Percentiles rank a stretch among this genome's conserved stretches.
These are phyloP conservation scores for Chloroclystis v-ata DNA, from an alignment of 2,888 invertebrate species.

Conservation along the genomic window DNA sequence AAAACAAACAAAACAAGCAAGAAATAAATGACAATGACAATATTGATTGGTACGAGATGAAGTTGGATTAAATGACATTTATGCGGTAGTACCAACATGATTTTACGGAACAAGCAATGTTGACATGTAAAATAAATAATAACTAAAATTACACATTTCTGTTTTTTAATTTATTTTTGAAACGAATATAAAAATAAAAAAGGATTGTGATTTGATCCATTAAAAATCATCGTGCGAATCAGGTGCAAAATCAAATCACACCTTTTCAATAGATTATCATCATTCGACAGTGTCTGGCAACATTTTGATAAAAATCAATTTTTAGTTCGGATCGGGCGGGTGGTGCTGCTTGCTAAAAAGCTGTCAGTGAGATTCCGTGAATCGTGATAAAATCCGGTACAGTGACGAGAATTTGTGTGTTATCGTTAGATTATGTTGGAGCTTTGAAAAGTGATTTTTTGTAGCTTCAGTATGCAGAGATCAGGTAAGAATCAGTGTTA, in stretches of 20 bases:
- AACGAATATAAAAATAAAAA: no score
- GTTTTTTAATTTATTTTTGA: no score
- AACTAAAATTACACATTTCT: no score
- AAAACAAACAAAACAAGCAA: background rate
- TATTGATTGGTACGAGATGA: no score
- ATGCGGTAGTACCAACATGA: no score
- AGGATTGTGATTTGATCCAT: no score
- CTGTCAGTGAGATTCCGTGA: background rate
- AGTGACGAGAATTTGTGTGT: conserved; percentile 45
- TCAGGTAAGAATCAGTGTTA: conserved; percentile 31
- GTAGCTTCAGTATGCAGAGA: conserved; percentile 27
- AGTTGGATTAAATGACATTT: background rate
- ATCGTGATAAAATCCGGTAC: conserved; percentile 34
- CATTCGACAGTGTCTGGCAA: conserved; percentile 38
- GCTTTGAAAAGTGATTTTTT: conserved; percentile 50
- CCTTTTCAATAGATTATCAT: no score
- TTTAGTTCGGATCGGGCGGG: conserved; percentile 65
- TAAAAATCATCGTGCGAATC: no score
- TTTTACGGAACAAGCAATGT: no score
- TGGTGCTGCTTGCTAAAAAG: conserved; percentile 26
- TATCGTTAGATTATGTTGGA: conserved; percentile 64
- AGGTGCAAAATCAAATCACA: no score
- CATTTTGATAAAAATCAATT: conserved; percentile 56
- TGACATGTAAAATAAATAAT: no score
- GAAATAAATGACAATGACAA: no score